phyloP scores from a whole-genome alignment of 2,888 invertebrate genomes.

The Mythimna ferrago region DNA sequence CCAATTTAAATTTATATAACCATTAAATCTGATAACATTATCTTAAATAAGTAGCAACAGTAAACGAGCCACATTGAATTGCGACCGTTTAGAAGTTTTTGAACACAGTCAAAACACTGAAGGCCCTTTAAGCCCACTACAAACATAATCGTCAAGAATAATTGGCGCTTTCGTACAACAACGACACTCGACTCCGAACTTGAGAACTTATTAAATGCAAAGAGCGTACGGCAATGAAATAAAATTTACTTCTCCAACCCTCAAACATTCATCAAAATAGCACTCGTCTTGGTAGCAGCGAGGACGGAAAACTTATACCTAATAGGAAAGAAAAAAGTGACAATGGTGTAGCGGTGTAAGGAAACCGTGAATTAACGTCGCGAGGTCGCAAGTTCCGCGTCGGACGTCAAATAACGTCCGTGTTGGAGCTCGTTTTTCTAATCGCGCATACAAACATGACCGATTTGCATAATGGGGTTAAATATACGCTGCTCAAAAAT shows the following conservation, averaged over 20 bases:
- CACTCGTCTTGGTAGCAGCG: slow-evolving; percentile 33
- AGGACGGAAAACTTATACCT: slow-evolving; percentile 36
- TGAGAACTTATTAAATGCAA: slow-evolving; percentile 54
- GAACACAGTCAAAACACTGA: slow-evolving; percentile 46
- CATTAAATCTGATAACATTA: slow-evolving; percentile 30
- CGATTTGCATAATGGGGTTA: slow-evolving; percentile 56
- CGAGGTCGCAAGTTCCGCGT: slow-evolving; percentile 46
- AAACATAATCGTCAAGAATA: slow-evolving; percentile 50
- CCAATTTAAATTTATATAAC: slow-evolving; percentile 16
- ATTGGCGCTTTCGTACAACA: slow-evolving; percentile 54
- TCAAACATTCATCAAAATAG: slow-evolving; percentile 53
- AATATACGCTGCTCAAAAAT: slow-evolving; percentile 54
- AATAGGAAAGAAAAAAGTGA: slow-evolving; percentile 48
- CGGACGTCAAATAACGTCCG: slow-evolving; percentile 69
- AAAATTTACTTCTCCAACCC: slow-evolving; percentile 49
- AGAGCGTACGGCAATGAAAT: slow-evolving; percentile 54
- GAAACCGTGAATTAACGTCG: slow-evolving; percentile 67
- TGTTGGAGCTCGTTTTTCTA: slow-evolving; percentile 61
- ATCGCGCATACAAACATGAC: slow-evolving; percentile 58
- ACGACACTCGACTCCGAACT: slow-evolving; percentile 46
- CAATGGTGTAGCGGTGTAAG: slow-evolving; percentile 28
- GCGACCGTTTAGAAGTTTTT: slow-evolving; percentile 37
- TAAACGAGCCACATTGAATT: slow-evolving; percentile 45
- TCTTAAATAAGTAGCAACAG: slow-evolving; percentile 38
- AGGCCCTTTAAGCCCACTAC: slow-evolving; percentile 44